Evolutionary conservation across 1,140 invertebrate genomes (phyloP).

Genomic region (Paralvinella palmiformis): DNA sequence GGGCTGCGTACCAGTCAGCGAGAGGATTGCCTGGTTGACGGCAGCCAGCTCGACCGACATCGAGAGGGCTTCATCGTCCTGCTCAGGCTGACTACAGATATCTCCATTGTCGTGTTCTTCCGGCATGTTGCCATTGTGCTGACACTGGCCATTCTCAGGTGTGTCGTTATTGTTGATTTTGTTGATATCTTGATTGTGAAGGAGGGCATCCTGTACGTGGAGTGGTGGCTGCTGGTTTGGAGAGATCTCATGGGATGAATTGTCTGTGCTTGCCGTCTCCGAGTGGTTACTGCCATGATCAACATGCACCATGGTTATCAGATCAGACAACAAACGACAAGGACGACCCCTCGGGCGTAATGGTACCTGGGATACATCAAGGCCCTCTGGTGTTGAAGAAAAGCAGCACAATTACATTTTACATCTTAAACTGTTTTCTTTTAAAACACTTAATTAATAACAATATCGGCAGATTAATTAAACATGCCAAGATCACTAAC

Average conservation of each 20-base stretch:
- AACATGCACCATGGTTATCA: conserved; percentile 10
- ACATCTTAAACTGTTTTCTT: neutral
- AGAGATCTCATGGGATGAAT: neutral
- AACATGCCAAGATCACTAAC: conserved; percentile 17
- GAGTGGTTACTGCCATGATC: neutral
- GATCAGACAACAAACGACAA: conserved; percentile 15
- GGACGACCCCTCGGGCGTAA: conserved; percentile 16
- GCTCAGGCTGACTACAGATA: neutral
- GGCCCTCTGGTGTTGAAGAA: conserved; percentile 8
- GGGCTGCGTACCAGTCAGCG: conserved; percentile 19
- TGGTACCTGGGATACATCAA: conserved; percentile 16
- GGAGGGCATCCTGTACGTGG: neutral
- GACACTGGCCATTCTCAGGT: neutral
- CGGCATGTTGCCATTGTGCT: no score
- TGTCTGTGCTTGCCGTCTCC: neutral
- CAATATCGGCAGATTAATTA: neutral
- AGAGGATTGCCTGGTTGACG: conserved; percentile 21
- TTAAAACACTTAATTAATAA: neutral
- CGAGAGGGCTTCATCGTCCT: conserved; percentile 15
- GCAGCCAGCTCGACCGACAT: conserved; percentile 19
- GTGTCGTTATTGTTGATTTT: neutral
- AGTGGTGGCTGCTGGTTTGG: neutral
- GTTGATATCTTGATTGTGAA: neutral
- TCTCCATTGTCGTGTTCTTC: no score
- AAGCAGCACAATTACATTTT: neutral